phyloP scores from a whole-genome alignment of 2,888 invertebrate genomes.

The Lysandra coridon region DNA sequence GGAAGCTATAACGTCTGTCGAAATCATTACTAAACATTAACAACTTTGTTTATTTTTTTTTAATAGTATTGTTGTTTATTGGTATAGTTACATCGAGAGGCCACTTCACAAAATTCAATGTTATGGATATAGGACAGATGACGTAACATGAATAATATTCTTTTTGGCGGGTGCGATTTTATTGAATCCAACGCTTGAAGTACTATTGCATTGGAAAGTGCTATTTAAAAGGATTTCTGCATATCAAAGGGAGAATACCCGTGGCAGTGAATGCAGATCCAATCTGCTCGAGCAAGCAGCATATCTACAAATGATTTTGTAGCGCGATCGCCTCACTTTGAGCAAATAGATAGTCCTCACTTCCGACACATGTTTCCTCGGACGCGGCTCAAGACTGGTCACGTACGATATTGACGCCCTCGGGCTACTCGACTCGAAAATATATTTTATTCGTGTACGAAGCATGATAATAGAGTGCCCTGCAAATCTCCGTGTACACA shows the following conservation, averaged over 20 bases:
- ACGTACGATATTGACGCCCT: slow-evolving; percentile 80
- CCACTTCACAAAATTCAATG: too few relatives aligned
- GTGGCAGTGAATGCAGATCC: slow-evolving; percentile 40
- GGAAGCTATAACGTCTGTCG: too few relatives aligned
- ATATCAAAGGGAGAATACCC: slow-evolving; percentile 36
- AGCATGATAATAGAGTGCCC: slow-evolving; percentile 17
- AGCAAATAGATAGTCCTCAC: slow-evolving; percentile 77
- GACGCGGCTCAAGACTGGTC: slow-evolving; percentile 71
- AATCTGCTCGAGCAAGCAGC: slow-evolving; percentile 44
- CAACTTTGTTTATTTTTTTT: too few relatives aligned
- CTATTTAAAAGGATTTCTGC: slow-evolving; percentile 33
- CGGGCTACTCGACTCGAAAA: slow-evolving; percentile 69
- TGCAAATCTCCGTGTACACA: background rate
- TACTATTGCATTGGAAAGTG: slow-evolving; percentile 30
- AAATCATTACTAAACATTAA: too few relatives aligned
- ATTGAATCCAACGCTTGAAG: slow-evolving; percentile 32
- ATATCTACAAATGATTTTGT: slow-evolving; percentile 68
- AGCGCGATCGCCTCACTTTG: slow-evolving; percentile 67
- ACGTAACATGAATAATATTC: background rate
- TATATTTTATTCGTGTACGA: slow-evolving; percentile 50
- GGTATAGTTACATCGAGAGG: background rate
- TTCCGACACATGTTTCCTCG: slow-evolving; percentile 78
- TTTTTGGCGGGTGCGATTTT: slow-evolving; percentile 23
- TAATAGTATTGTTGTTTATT: too few relatives aligned
- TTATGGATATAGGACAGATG: background rate